Conservation (phyloP, 1,140 invertebrate species). For the Myzus persicae region DNA sequence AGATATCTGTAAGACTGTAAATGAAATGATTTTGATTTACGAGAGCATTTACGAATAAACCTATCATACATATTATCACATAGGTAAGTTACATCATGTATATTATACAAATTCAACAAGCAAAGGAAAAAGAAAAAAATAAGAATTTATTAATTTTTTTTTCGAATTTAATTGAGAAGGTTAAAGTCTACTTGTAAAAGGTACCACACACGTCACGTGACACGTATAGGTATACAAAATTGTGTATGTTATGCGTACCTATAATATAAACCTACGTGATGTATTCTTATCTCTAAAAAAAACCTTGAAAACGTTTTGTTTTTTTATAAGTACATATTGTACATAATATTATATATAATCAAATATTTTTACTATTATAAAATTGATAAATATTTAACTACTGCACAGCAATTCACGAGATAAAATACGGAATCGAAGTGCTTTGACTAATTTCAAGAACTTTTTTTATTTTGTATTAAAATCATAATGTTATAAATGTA, state of each 20-base stretch:
- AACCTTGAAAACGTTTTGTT: neutral
- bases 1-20: neutral
- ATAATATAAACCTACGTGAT: neutral
- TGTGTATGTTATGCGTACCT: neutral
- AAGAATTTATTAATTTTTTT: neutral
- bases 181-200: neutral
- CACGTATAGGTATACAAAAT: neutral
- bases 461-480: neutral
- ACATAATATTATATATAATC: neutral
- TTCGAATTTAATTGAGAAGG: neutral
- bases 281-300: conserved; percentile 1
- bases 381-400: conserved; percentile 15
- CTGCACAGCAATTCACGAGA: neutral
- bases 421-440: neutral
- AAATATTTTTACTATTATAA: neutral
- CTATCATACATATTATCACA: neutral
- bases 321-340: neutral
- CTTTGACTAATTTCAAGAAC: too few species aligned
- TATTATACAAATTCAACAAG: neutral
- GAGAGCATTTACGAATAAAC: neutral
- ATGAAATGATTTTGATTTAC: neutral
- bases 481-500: neutral
- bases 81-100: too few species aligned
- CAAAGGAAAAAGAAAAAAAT: neutral
- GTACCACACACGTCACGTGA: neutral